Evolutionary conservation across 2,888 invertebrate genomes (phyloP).

Genomic region (Macropis europaea): DNA sequence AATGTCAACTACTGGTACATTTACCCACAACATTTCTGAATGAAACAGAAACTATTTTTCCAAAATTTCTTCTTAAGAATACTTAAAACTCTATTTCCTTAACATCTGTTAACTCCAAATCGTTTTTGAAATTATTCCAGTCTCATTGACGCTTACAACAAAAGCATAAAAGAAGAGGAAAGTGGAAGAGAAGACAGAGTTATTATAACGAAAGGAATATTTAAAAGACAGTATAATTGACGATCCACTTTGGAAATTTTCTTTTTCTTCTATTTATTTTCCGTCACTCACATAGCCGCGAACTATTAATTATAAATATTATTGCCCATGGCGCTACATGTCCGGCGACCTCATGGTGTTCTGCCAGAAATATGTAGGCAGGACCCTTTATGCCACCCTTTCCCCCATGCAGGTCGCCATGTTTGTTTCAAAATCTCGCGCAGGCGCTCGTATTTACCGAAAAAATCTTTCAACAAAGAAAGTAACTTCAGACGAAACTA

Average conservation of each 20-base stretch:
- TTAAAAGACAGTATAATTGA: constrained; percentile 4
- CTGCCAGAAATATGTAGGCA: constrained; percentile 70
- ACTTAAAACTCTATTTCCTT: too few relatives aligned
- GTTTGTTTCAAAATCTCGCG: constrained; percentile 70
- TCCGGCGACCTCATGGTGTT: constrained; percentile 54
- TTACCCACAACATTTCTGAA: too few relatives aligned
- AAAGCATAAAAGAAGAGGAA: background rate
- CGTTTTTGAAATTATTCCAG: too few relatives aligned
- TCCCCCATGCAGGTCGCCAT: constrained; percentile 48
- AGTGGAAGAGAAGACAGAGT: background rate
- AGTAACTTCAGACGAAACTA: background rate
- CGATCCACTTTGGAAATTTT: constrained; percentile 19
- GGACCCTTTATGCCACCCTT: constrained; percentile 19
- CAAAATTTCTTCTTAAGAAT: too few relatives aligned
- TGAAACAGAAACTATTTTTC: too few relatives aligned
- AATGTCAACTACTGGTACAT: too few relatives aligned
- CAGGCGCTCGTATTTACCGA: constrained; percentile 30
- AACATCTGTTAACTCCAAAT: too few relatives aligned
- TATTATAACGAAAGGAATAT: background rate
- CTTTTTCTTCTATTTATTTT: constrained; percentile 46
- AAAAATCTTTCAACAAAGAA: background rate
- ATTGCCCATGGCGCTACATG: constrained; percentile 76
- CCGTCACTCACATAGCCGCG: constrained; percentile 72
- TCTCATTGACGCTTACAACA: too few relatives aligned
- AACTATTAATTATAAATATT: constrained; percentile 76